A percentile compares a stretch with the other conserved stretches of the same genome.
phyloP scores from a whole-genome alignment of 2,797 vertebrate genomes.

The Lepus townsendii region DNA sequence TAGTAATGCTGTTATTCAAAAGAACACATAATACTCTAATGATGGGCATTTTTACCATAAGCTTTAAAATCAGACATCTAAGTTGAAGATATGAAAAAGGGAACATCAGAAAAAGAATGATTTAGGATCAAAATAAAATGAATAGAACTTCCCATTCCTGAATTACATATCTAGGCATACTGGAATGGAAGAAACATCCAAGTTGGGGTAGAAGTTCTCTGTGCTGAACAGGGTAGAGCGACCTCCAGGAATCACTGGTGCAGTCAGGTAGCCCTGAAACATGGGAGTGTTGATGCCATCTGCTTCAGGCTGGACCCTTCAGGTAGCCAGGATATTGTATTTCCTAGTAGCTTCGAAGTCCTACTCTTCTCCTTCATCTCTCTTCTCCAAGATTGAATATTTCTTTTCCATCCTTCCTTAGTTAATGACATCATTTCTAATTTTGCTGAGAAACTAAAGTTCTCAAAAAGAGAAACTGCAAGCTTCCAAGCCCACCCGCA shows the following conservation, averaged over 20 bases:
- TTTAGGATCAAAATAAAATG: slow-evolving; percentile 13
- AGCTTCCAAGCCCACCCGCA: not conserved
- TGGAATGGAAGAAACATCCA: not conserved
- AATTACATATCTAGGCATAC: not conserved
- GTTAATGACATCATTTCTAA: not conserved
- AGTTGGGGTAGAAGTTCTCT: not conserved
- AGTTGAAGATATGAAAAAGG: not conserved
- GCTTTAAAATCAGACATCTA: not conserved
- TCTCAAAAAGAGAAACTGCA: slow-evolving; percentile 2
- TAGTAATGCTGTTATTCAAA: not conserved
- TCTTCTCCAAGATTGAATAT: not conserved
- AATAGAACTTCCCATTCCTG: not conserved
- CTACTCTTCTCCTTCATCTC: not conserved
- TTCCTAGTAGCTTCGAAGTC: not conserved
- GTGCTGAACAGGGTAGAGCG: not conserved
- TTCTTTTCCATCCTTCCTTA: not conserved
- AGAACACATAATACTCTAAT: not conserved
- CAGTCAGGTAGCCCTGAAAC: not conserved
- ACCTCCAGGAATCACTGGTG: not conserved
- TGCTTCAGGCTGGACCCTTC: not conserved
- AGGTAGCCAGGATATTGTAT: not conserved
- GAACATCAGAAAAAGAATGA: slow-evolving; percentile 26
- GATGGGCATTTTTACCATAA: not conserved
- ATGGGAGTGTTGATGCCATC: not conserved
- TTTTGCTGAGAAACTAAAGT: slow-evolving; percentile 34